Base-by-base conservation (phyloP, 2,888 invertebrate genomes). In the Spialia ferax region DNA sequence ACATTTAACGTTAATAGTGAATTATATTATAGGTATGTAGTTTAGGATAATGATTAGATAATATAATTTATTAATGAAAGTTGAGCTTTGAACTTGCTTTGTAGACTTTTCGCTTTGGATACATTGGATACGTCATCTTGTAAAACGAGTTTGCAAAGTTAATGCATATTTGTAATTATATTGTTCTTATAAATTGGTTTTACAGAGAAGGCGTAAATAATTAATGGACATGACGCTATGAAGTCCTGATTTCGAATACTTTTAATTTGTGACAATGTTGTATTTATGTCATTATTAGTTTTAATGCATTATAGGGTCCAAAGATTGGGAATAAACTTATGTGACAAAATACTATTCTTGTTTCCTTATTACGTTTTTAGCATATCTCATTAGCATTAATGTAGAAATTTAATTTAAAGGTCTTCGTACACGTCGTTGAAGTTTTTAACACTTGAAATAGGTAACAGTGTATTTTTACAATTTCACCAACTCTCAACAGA, bases 281-380 rank as follows among this genome's bases (percentile, higher is more conserved):
- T 91, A 90, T 88, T 89, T 89, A 85, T 91, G 89, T 91, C 89
- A 91, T 91, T 87, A 87, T 89, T 94, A 95, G 95, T 94, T 95
- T 94, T 95, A 95, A 95, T 95, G 94, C 95, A 95, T 90, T 95
- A 95, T 95, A 95, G 95, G 95, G 95, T 95, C 95, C 95, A 95
- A 95, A 95, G 95, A 95, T 95, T 95, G 95, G 95, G 95, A 95
- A 95, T 95, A 95, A 95, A 95, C 92, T 94, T 95, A 94, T 95
- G 95, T 95, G 94, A 94, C 81, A 94, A 93, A 89, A 86, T 82
- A 83, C 76, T 75, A 76, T 75, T 78, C 76, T 88, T 90, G 85
- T 89, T 89, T 88, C 79, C 82, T 87, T 88, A 42, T 69, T 29
- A 54, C 54, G n/a, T n/a, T n/a, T n/a, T n/a, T n/a, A n/a, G n/a